Evolutionary conservation across 2,888 invertebrate genomes (phyloP).

Genomic region (Eudasyphora cyanicolor): DNA sequence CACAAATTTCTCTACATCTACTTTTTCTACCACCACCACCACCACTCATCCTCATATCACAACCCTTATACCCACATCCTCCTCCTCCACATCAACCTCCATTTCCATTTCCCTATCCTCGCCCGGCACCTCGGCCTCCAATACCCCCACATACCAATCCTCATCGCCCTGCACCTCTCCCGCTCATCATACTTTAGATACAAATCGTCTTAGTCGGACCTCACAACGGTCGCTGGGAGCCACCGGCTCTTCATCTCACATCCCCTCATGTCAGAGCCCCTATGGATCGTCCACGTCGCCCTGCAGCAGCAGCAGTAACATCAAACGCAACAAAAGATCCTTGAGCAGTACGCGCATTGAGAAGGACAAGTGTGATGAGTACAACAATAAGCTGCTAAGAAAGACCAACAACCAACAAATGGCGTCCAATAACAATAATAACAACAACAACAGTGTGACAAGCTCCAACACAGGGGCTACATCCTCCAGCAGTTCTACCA

Average conservation of each 20-base stretch:
- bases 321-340: slow-evolving; percentile 79
- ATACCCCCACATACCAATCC: slow-evolving; percentile 40
- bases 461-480: not conserved
- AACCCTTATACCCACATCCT: not conserved
- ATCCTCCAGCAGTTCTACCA: not conserved
- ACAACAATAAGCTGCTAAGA: slow-evolving; percentile 78
- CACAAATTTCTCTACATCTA: slow-evolving; percentile 64
- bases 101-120: not conserved
- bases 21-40: slow-evolving; percentile 50
- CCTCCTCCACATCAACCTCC: not conserved
- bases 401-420: slow-evolving; percentile 71
- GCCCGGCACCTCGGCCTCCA: not conserved
- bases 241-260: not conserved
- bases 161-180: slow-evolving; percentile 55
- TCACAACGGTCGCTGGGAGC: slow-evolving; percentile 61
- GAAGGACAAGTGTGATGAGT: slow-evolving; percentile 79
- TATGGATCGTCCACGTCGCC: slow-evolving; percentile 58
- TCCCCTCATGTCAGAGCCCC: not conserved
- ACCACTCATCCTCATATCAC: slow-evolving; percentile 28
- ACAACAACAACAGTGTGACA: slow-evolving; percentile 50
- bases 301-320: slow-evolving; percentile 65
- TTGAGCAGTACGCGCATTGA: slow-evolving; percentile 79
- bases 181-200: slow-evolving; percentile 70
- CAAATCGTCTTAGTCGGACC: slow-evolving; percentile 74
- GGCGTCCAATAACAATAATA: slow-evolving; percentile 45